Percentiles rank a stretch among this genome's conserved stretches.
These are phyloP conservation scores for Idris sp. DNA, from an alignment of 1,140 invertebrate species.

Conservation along the genomic window DNA sequence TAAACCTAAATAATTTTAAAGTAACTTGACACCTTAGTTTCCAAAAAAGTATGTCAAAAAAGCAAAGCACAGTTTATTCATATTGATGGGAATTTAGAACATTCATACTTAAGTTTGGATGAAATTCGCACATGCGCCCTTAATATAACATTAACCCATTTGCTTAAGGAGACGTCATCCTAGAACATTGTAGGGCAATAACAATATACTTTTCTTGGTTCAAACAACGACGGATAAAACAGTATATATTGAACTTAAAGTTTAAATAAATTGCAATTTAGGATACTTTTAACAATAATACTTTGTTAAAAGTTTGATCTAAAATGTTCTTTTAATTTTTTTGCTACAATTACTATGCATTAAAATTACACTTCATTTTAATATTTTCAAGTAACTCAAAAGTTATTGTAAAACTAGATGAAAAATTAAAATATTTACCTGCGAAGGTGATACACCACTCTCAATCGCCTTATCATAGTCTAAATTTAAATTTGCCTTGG, in stretches of 20 bases:
- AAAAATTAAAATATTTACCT: constrained; percentile 24
- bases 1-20: no score
- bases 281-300: no score
- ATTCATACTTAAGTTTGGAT: constrained; percentile 24
- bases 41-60: constrained; percentile 1
- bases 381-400: no score
- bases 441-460: constrained; percentile 66
- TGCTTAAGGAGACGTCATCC: constrained; percentile 37
- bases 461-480: constrained; percentile 73
- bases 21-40: constrained; percentile 1
- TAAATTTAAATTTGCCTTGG: constrained; percentile 60
- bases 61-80: constrained; percentile 18
- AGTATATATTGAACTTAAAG: no score
- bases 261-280: no score
- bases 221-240: no score
- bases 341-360: no score
- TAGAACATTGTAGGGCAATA: constrained; percentile 16
- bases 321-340: no score
- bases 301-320: no score
- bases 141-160: constrained; percentile 48
- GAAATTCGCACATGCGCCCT: constrained; percentile 36
- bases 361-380: no score
- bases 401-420: no score
- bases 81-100: constrained; percentile 23
- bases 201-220: no score